phyloP scores from a whole-genome alignment of 2,888 invertebrate genomes.

The Perizoma affinitatum region DNA sequence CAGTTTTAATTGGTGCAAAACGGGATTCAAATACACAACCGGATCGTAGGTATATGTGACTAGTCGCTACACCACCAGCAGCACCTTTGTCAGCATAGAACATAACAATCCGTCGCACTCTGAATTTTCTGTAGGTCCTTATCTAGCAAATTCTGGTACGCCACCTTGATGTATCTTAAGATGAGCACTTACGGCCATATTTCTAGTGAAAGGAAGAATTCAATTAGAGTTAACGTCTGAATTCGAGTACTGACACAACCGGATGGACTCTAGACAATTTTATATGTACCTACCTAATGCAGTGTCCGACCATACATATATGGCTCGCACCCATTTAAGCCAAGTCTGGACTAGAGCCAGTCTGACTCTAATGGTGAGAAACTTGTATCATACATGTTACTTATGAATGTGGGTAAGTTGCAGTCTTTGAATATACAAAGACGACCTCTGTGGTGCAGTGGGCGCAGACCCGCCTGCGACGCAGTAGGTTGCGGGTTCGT shows the following conservation, averaged over 20 bases:
- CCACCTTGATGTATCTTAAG: too few species aligned
- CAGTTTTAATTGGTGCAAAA: too few species aligned
- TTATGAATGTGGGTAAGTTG: background rate
- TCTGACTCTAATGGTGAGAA: conserved; percentile 3
- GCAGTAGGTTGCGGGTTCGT: too few species aligned
- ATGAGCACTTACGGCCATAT: background rate
- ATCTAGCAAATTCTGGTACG: too few species aligned
- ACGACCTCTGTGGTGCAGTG: too few species aligned
- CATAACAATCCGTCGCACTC: too few species aligned
- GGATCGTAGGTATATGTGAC: too few species aligned
- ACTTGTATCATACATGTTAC: conserved; percentile 1
- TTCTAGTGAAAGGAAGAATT: background rate
- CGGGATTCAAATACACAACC: too few species aligned
- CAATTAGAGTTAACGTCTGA: conserved; percentile 11
- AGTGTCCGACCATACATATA: conserved; percentile 9
- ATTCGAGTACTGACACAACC: conserved; percentile 23
- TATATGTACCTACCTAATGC: background rate
- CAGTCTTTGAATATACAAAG: background rate
- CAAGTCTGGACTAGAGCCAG: conserved; percentile 4
- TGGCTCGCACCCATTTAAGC: conserved; percentile 3
- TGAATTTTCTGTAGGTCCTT: too few species aligned
- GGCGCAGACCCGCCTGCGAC: too few species aligned
- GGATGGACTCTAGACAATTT: conserved; percentile 27
- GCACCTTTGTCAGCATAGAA: too few species aligned
- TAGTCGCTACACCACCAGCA: too few species aligned